Evolutionary conservation across 2,888 invertebrate genomes (phyloP), one percentile per base, ranked within the genome.

Genomic region (Napeogenes inachia): DNA sequence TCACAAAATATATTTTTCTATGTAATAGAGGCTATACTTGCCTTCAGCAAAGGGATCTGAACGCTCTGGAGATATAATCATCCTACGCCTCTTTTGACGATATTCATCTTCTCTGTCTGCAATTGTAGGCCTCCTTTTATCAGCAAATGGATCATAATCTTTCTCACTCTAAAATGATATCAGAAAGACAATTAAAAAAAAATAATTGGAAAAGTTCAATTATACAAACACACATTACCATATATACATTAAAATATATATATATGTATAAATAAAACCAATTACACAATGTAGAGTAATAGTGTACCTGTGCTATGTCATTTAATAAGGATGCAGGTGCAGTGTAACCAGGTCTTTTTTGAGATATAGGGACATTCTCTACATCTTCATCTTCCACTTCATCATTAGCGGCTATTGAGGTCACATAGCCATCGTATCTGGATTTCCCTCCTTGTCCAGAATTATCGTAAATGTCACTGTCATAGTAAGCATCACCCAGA

Each of bases 11-110:
- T 5, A 35, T 13, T 13, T 5, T 3, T 50, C 4, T 6, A 6
- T 59, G 45, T 47, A 50, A 13, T 66, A 12, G 13, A 45, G 4
- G 13, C 59, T 12, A n/a, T 13, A 92, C 93, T 90, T 92, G 98
- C 98, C 98, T 92, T 98, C 98, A 78, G 98, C 97, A 92, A 99
- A 99, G 45, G 98, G 98, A 92, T 99, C 99, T 71, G 95, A 94
- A 76, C 99, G 93, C 79, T 98, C 99, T 0, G 99, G 99, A 4
- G 99, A 99, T 77, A 99, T 98, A 68, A 95, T 95, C 93, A 97
- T 95, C 84, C 95, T 92, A 65, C 97, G 93, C 72, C 97, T 92
- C 74, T 96, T 95, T 75, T 96, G 96, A 62, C 97, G 93, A 80
- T 99, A 99, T 81, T 99, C 99, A 93, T 99, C 98, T 90, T 99